Evolutionary conservation across 2,113 vertebrate genomes (phyloP).

Genomic region (Mus musculus): DNA sequence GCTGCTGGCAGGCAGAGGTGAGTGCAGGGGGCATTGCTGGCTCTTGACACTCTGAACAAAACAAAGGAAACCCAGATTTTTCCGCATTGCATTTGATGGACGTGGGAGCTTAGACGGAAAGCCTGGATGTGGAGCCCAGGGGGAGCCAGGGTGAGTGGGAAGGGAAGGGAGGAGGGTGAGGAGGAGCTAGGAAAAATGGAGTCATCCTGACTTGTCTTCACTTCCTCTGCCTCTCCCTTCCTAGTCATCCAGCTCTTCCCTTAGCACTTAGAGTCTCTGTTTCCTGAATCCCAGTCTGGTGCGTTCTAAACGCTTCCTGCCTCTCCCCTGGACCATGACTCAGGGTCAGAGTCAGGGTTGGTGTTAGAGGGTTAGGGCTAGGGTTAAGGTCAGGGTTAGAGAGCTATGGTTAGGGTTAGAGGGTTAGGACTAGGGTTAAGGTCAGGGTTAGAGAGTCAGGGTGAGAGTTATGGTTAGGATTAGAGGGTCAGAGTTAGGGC

Average conservation of each 20-base stretch:
- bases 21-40: neutral
- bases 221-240: neutral
- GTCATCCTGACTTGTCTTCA: neutral
- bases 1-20: neutral
- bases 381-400: no score
- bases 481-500: neutral
- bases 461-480: rapidly evolving
- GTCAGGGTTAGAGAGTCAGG: no score
- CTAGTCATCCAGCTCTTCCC: neutral
- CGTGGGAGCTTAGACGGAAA: neutral
- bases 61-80: slow-evolving; percentile 34
- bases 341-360: no score
- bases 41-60: neutral
- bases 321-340: neutral
- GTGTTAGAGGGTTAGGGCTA: no score
- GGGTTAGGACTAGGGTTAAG: neutral
- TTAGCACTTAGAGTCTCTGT: neutral
- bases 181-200: neutral
- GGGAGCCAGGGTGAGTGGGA: neutral
- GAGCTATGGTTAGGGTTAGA: neutral
- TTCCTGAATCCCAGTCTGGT: neutral
- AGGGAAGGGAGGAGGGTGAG: neutral
- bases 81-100: neutral
- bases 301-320: neutral
- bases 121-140: neutral